phyloP scores from a whole-genome alignment of 2,797 vertebrate species.

The Coluber constrictor region DNA sequence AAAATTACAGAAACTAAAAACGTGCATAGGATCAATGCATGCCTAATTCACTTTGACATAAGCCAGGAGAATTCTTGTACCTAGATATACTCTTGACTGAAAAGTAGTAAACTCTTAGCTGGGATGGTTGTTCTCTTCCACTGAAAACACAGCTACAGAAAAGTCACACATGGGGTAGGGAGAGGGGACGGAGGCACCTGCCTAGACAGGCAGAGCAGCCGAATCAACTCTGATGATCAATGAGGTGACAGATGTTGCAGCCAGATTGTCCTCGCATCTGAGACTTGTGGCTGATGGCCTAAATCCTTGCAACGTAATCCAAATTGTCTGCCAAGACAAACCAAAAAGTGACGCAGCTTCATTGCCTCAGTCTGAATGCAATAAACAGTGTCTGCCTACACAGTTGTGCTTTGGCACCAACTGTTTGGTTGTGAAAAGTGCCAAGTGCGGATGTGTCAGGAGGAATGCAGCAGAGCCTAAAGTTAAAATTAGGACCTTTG shows the following conservation, averaged over 20 bases:
- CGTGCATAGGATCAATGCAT: not conserved
- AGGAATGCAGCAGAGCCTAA: not conserved
- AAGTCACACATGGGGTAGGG: not conserved
- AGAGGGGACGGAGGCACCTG: not conserved
- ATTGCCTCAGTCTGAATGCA: not conserved
- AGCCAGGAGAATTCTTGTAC: not conserved
- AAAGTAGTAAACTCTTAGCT: not conserved
- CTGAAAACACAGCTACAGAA: not conserved
- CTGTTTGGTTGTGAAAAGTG: not conserved
- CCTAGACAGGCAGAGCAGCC: not conserved
- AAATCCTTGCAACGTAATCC: not conserved
- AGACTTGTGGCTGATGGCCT: not conserved
- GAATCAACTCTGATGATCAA: not conserved
- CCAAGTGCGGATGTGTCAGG: not conserved
- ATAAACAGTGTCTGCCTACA: not conserved
- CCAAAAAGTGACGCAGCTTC: not conserved
- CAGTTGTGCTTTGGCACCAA: not conserved
- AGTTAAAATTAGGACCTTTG: not conserved
- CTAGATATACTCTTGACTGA: not conserved
- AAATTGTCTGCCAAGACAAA: not conserved
- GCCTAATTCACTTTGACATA: not conserved
- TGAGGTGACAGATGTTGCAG: not conserved
- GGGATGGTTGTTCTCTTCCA: not conserved
- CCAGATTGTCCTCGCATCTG: not conserved
- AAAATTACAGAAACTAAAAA: not conserved